Evolutionary conservation across 1,140 invertebrate genomes (phyloP).

Genomic region (Portunus trituberculatus): DNA sequence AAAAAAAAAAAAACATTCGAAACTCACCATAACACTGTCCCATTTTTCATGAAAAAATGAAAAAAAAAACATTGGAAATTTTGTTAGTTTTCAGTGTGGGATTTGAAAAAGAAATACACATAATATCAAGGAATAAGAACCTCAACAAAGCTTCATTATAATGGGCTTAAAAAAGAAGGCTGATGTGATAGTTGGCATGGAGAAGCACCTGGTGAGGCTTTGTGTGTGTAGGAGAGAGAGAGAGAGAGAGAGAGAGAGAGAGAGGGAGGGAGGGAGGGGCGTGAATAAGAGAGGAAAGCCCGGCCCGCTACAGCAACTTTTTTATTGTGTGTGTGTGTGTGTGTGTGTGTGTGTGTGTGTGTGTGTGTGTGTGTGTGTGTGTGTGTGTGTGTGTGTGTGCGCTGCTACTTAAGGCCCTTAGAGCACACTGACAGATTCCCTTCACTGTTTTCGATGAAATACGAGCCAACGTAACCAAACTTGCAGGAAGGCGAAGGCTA

Average conservation of each 20-base stretch:
- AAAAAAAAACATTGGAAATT: not conserved
- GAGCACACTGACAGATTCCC: no score
- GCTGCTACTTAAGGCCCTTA: no score
- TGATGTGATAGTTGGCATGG: not conserved
- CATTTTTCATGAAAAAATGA: no score
- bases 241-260: not conserved
- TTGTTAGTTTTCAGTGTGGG: no score
- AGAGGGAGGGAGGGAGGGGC: not conserved
- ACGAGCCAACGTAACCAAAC: no score
- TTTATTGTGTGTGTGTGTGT: conserved; percentile 49
- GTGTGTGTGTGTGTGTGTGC: no score
- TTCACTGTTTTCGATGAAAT: no score
- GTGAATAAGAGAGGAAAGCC: not conserved
- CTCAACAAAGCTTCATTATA: no score
- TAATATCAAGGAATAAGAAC: not conserved
- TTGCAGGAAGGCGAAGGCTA: no score
- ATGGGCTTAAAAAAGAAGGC: not conserved
- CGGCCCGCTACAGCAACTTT: not conserved
- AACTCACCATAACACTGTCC: no score
- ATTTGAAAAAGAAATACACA: not conserved
- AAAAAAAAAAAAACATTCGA: no score
- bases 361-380: not conserved
- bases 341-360: conserved; percentile 40
- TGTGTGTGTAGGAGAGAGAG: conserved; percentile 7
- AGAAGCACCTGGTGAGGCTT: not conserved